phyloP scores from a whole-genome alignment of 1,140 invertebrate genomes.

The Drosophila jambulina region DNA sequence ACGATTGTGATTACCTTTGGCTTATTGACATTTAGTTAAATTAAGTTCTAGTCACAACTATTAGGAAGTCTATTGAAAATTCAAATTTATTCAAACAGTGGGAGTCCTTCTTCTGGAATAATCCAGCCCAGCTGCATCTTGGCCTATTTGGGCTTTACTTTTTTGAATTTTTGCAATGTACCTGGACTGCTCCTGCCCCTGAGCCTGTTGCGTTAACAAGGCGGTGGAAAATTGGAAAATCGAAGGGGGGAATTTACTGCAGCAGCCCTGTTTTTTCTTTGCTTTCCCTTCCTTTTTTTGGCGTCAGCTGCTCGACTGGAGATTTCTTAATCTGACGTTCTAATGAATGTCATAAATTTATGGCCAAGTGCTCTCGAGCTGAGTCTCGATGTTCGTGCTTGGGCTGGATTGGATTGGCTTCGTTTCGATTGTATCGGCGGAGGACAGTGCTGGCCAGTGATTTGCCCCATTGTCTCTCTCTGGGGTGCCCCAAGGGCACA shows the following conservation, averaged over 20 bases:
- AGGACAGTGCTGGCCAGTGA: conserved; percentile 46
- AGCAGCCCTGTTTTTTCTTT: conserved; percentile 17
- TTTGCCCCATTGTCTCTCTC: conserved; percentile 62
- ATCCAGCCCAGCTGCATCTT: conserved; percentile 2
- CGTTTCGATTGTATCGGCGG: conserved; percentile 45
- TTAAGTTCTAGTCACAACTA: background rate
- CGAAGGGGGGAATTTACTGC: background rate
- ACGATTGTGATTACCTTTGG: too few species aligned
- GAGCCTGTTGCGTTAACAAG: conserved; percentile 31
- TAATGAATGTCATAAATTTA: conserved; percentile 85
- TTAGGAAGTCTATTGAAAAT: background rate
- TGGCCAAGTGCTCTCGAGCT: conserved; percentile 62
- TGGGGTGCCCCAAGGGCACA: conserved; percentile 31
- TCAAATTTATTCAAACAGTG: conserved; percentile 2
- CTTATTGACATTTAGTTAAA: background rate
- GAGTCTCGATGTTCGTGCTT: conserved; percentile 11
- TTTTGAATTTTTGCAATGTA: conserved; percentile 8
- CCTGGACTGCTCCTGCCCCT: background rate
- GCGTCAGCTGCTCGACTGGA: conserved; percentile 78
- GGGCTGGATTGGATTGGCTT: conserved; percentile 53
- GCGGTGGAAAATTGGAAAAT: conserved; percentile 2
- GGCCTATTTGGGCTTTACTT: background rate
- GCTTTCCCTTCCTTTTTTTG: background rate
- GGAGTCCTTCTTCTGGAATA: background rate
- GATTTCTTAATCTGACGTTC: conserved; percentile 84